Conservation (phyloP, 2,888 invertebrate species). For the Caenorhabditis panamensis region DNA sequence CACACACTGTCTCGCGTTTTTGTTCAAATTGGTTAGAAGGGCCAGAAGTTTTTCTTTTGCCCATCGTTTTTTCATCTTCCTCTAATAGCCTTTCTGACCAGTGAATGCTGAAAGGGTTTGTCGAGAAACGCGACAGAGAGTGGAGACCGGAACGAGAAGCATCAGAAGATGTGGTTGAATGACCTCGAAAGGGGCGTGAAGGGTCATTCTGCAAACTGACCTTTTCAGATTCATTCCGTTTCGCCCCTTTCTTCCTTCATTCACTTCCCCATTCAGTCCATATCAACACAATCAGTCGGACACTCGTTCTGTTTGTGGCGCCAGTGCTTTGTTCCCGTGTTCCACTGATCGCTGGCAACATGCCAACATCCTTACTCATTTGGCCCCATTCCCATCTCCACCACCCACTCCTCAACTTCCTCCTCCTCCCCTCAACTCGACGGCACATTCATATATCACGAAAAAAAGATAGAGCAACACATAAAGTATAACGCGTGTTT, state of each 20-base stretch:
- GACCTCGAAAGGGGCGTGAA: conserved; percentile 44
- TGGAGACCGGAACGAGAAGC: conserved; percentile 43
- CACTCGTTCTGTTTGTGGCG: background rate
- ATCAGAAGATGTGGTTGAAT: conserved; percentile 23
- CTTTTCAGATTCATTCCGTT: conserved; percentile 20
- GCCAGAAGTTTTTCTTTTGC: conserved; percentile 4
- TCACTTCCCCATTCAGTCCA: background rate
- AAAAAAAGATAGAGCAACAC: conserved; percentile 50
- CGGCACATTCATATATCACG: conserved; percentile 45
- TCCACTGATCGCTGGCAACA: conserved; percentile 32
- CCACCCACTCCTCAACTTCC: conserved; percentile 4
- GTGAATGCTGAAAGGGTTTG: conserved; percentile 15
- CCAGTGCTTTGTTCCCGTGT: conserved; percentile 12
- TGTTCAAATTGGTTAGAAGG: conserved; percentile 26
- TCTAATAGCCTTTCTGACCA: conserved; percentile 15
- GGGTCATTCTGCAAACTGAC: conserved; percentile 53
- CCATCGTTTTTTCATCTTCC: too few species aligned
- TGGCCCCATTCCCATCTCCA: conserved; percentile 1
- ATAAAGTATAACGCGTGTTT: conserved; percentile 59
- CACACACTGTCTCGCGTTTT: conserved; percentile 40
- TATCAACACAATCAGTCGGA: conserved; percentile 9
- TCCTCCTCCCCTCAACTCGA: conserved; percentile 7
- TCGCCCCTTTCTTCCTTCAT: conserved; percentile 24
- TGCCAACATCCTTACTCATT: background rate
- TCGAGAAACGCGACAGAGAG: background rate